phyloP scores from a whole-genome alignment of 2,888 invertebrate genomes.

The Rhopalosiphum nymphaeae region DNA sequence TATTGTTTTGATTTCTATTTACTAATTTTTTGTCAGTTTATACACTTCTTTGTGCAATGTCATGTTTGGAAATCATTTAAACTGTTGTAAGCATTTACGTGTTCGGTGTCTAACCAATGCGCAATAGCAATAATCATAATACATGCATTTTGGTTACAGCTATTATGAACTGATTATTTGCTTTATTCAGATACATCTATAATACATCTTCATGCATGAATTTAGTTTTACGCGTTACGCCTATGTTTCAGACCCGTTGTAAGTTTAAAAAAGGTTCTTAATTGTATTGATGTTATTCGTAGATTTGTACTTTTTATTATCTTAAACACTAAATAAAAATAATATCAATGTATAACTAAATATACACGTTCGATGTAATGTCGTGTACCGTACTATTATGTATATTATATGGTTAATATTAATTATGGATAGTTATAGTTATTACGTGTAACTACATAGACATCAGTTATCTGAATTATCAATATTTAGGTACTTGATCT shows the following conservation, averaged over 20 bases:
- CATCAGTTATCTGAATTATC: no score
- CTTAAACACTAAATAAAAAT: neutral
- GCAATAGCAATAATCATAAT: neutral
- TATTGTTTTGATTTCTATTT: neutral
- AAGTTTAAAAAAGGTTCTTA: neutral
- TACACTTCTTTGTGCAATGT: neutral
- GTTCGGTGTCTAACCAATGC: neutral
- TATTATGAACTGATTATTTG: neutral
- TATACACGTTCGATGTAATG: neutral
- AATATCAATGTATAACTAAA: no score
- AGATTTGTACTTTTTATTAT: neutral
- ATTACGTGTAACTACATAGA: no score
- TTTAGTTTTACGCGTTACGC: no score
- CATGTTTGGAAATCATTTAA: conserved; percentile 13
- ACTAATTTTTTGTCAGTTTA: neutral
- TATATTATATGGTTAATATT: neutral
- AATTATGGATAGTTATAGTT: neutral
- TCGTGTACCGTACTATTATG: neutral
- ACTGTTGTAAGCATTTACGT: neutral
- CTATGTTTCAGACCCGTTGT: neutral
- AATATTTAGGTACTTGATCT: neutral
- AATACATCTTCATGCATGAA: neutral
- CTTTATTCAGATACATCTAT: neutral
- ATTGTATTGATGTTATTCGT: neutral
- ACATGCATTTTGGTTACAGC: neutral